These are phyloP conservation scores for Siniperca scherzeri DNA, from an alignment of 2,797 vertebrate genomes.

Conservation along the genomic window DNA sequence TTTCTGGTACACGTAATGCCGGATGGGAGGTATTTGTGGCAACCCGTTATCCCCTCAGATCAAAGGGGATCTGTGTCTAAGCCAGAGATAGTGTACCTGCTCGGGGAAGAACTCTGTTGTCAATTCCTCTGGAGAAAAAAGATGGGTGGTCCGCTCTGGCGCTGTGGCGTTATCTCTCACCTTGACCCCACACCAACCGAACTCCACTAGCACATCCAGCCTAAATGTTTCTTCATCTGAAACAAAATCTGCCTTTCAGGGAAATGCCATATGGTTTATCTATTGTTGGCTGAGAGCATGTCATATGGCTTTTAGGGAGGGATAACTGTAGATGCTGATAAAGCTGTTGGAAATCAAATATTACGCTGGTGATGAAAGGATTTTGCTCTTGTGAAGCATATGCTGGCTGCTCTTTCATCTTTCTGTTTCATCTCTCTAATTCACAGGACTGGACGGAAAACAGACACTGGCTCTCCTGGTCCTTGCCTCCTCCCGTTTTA, in stretches of 20 bases:
- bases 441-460: constrained; percentile 70
- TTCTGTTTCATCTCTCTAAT: constrained; percentile 74
- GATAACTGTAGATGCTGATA: constrained; percentile 66
- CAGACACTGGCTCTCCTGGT: constrained; percentile 67
- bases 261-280: constrained; percentile 69
- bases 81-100: constrained; percentile 69
- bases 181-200: constrained; percentile 57
- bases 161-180: constrained; percentile 55
- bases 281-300: constrained; percentile 66
- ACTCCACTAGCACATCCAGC: constrained; percentile 38
- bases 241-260: constrained; percentile 65
- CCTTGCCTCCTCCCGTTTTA: constrained; percentile 53
- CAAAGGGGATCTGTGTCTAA: constrained; percentile 73
- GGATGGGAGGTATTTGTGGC: constrained; percentile 75
- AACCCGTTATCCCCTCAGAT: constrained; percentile 77
- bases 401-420: constrained; percentile 71
- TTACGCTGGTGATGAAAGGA: constrained; percentile 70
- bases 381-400: constrained; percentile 68
- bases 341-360: constrained; percentile 75
- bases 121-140: constrained; percentile 57
- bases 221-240: constrained; percentile 68
- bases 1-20: constrained; percentile 60
- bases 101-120: constrained; percentile 50
- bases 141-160: constrained; percentile 57
- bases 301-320: constrained; percentile 64